These are phyloP conservation scores for Itoplectis maculator DNA, from an alignment of 2,888 invertebrate species.

Conservation along the genomic window DNA sequence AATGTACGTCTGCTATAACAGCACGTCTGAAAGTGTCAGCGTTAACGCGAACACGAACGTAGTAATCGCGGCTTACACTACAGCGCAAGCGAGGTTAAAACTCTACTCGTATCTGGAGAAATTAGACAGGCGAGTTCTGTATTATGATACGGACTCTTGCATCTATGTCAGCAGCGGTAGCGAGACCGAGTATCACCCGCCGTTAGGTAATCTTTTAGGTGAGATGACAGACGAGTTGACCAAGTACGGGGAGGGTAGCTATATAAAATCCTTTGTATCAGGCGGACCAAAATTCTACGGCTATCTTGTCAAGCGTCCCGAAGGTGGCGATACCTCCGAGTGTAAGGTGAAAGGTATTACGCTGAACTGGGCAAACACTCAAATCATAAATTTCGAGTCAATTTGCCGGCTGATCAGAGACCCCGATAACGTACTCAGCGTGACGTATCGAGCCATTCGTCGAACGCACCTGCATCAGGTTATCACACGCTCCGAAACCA, in stretches of 20 bases:
- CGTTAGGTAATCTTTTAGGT: too few relatives aligned
- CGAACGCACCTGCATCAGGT: neutral
- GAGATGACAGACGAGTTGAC: slow-evolving; percentile 80
- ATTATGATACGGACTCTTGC: slow-evolving; percentile 81
- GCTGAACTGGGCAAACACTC: neutral
- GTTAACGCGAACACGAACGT: slow-evolving; percentile 68
- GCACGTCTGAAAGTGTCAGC: neutral
- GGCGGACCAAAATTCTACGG: slow-evolving; percentile 78
- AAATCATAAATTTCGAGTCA: neutral
- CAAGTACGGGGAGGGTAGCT: slow-evolving; percentile 71
- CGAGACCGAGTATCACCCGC: slow-evolving; percentile 62
- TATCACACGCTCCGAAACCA: neutral
- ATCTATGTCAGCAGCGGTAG: slow-evolving; percentile 71
- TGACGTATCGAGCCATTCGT: neutral
- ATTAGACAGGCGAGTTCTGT: slow-evolving; percentile 75
- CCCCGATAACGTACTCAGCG: neutral
- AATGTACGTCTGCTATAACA: slow-evolving; percentile 66
- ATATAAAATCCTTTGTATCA: slow-evolving; percentile 77
- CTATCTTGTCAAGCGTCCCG: slow-evolving; percentile 10
- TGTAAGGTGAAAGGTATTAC: slow-evolving; percentile 2
- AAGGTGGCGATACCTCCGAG: neutral
- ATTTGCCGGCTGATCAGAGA: neutral
- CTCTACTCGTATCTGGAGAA: slow-evolving; percentile 77
- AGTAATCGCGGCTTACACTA: slow-evolving; percentile 80
- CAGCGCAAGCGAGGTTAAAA: slow-evolving; percentile 77